These are phyloP conservation scores for Panagrolaimus sp. DNA, from an alignment of 1,140 invertebrate genomes.

Conservation along the genomic window DNA sequence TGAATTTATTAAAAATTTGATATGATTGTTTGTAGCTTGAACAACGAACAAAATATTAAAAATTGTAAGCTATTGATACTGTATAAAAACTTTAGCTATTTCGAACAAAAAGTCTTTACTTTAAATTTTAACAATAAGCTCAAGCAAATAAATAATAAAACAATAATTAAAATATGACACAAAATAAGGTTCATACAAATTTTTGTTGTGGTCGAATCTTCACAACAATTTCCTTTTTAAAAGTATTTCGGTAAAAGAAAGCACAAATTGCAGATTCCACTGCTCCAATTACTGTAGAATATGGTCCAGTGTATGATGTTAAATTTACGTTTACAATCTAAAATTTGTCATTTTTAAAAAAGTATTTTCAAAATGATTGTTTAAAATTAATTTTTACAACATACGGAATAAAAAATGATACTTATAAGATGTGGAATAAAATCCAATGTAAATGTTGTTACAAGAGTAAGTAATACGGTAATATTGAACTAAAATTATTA, in stretches of 20 bases:
- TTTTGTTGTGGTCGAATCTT: no score
- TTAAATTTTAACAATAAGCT: no score
- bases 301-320: not conserved
- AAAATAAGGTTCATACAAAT: no score
- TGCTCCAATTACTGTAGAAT: conserved; percentile 11
- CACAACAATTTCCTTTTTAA: not conserved
- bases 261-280: conserved; percentile 12
- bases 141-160: no score
- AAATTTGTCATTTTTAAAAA: not conserved
- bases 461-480: not conserved
- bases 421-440: not conserved
- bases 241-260: conserved; percentile 8
- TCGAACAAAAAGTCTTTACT: no score
- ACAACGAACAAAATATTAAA: no score
- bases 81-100: no score
- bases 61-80: no score
- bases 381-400: not conserved
- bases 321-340: not conserved
- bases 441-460: conserved; percentile 6
- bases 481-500: conserved; percentile 1
- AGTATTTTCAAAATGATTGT: no score
- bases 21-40: no score
- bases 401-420: not conserved
- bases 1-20: no score
- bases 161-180: no score